phyloP scores from a whole-genome alignment of 2,797 vertebrate genomes.

The Aulostomus chinensis region DNA sequence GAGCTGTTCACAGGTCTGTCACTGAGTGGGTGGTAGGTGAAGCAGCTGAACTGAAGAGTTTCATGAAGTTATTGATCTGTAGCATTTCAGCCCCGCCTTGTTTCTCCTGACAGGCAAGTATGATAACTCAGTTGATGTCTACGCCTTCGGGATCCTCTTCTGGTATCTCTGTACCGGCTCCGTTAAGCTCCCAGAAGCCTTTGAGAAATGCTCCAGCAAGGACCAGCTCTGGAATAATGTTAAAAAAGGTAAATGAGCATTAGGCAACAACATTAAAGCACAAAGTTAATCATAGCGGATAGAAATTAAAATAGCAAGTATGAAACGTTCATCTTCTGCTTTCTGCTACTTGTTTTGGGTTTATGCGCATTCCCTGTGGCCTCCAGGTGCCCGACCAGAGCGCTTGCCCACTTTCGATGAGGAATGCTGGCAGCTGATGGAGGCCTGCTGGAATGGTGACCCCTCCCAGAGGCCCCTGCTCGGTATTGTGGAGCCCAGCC shows the following conservation, averaged over 20 bases:
- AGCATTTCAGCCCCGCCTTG: background rate
- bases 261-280: too few relatives aligned
- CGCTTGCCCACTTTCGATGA: slow-evolving; percentile 89
- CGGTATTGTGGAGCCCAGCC: slow-evolving; percentile 94
- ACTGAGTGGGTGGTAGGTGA: background rate
- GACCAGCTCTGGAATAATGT: slow-evolving; percentile 99
- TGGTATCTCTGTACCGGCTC: slow-evolving; percentile 98
- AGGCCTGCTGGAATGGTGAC: slow-evolving; percentile 96
- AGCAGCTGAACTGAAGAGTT: slow-evolving; percentile 1
- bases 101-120: slow-evolving; percentile 87
- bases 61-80: background rate
- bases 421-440: slow-evolving; percentile 99
- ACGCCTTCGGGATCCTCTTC: slow-evolving; percentile 98
- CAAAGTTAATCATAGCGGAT: too few relatives aligned
- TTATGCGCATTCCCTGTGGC: too few relatives aligned
- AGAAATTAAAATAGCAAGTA: too few relatives aligned
- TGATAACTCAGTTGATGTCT: slow-evolving; percentile 97
- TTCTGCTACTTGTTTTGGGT: too few relatives aligned
- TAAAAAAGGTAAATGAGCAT: slow-evolving; percentile 85
- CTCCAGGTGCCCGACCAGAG: slow-evolving; percentile 90
- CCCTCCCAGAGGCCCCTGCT: slow-evolving; percentile 90
- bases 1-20: slow-evolving; percentile 94
- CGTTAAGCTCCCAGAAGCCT: slow-evolving; percentile 95
- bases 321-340: too few relatives aligned
- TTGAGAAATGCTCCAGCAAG: slow-evolving; percentile 97